Conservation (phyloP, 2,888 invertebrate species). For the Ichneumoninae sp. region DNA sequence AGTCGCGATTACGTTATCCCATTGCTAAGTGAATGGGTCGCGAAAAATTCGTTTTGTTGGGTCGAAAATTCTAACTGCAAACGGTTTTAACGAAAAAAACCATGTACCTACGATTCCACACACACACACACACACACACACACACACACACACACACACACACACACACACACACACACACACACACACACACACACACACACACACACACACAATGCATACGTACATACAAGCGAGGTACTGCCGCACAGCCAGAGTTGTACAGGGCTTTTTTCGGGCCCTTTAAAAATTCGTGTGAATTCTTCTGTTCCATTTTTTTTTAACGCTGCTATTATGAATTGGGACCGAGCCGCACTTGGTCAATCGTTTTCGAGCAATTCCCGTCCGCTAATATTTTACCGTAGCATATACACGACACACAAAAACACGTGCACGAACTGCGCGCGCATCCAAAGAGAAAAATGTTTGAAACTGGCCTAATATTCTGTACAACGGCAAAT, state of each 20-base stretch:
- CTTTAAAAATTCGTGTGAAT: background rate
- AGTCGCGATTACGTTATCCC: constrained; percentile 25
- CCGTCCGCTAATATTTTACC: constrained; percentile 55
- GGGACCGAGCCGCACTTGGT: constrained; percentile 31
- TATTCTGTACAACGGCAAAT: background rate
- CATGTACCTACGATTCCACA: background rate
- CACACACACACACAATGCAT: background rate
- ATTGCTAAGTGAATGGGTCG: constrained; percentile 49
- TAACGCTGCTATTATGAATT: background rate
- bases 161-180: background rate
- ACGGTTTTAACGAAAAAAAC: background rate
- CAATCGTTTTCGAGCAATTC: constrained; percentile 35
- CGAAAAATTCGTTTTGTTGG: constrained; percentile 21
- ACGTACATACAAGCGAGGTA: background rate
- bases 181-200: background rate
- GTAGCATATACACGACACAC: constrained; percentile 23
- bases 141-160: no score
- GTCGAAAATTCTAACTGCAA: constrained; percentile 10
- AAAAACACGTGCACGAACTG: background rate
- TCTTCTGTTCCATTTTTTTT: background rate
- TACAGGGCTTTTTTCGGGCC: background rate
- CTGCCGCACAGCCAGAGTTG: background rate
- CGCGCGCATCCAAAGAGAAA: no score
- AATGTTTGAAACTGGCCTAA: background rate
- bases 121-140: background rate